These are phyloP conservation scores for Chaenocephalus aceratus DNA, from an alignment of 2,113 vertebrate genomes.

Conservation along the genomic window DNA sequence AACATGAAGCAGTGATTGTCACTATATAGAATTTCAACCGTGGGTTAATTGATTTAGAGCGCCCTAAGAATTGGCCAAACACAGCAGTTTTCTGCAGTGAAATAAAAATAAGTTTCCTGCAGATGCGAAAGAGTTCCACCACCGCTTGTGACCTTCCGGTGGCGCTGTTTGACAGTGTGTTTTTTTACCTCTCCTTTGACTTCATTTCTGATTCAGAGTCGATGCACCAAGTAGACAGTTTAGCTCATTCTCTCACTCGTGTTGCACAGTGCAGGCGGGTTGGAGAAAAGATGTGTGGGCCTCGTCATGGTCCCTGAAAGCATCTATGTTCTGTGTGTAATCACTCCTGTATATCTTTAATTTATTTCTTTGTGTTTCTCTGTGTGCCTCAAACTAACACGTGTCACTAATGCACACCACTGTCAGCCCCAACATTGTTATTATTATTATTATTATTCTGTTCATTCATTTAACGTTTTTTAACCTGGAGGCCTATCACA, in stretches of 20 bases:
- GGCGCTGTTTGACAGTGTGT: constrained; percentile 62
- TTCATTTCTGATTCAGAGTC: constrained; percentile 31
- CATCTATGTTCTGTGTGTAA: constrained; percentile 44
- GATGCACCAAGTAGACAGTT: constrained; percentile 43
- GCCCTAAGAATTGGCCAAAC: background rate
- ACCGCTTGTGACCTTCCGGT: constrained; percentile 62
- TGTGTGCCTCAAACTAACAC: constrained; percentile 74
- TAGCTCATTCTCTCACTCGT: constrained; percentile 57
- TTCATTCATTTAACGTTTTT: constrained; percentile 46
- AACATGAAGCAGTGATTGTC: background rate
- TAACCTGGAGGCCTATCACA: constrained; percentile 75
- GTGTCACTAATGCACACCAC: constrained; percentile 68
- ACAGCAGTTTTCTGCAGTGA: background rate
- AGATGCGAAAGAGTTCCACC: constrained; percentile 52
- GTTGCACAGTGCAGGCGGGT: constrained; percentile 63
- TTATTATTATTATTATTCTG: constrained; percentile 16
- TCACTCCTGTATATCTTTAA: constrained; percentile 50
- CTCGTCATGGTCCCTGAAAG: constrained; percentile 59
- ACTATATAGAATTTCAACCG: background rate
- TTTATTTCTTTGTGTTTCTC: constrained; percentile 71
- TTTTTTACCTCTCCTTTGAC: constrained; percentile 45
- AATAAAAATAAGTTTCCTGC: constrained; percentile 14
- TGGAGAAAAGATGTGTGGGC: constrained; percentile 74
- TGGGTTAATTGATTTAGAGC: background rate
- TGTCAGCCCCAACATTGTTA: constrained; percentile 57